Conservation (phyloP, 2,888 invertebrate genomes). For the Oithona nana region DNA sequence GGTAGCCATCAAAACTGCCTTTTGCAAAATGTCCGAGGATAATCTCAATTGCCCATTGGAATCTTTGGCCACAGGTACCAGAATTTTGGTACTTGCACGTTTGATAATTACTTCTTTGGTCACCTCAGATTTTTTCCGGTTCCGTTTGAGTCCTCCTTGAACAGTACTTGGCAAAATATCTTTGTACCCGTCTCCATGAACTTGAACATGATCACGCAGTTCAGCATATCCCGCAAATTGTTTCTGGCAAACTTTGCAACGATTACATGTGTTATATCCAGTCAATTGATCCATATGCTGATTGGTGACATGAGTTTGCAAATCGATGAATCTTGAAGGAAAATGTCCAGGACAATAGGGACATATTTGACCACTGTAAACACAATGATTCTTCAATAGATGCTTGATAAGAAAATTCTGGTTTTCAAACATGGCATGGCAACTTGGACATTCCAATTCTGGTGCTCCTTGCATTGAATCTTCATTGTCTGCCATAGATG, state of each 20-base stretch:
- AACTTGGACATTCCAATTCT: background rate
- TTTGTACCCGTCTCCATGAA: slow-evolving; percentile 7
- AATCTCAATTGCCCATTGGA: background rate
- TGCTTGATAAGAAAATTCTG: slow-evolving; percentile 11
- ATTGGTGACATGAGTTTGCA: slow-evolving; percentile 10
- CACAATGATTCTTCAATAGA: slow-evolving; percentile 7
- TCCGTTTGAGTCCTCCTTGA: background rate
- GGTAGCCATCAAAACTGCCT: background rate
- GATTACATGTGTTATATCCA: slow-evolving; percentile 6
- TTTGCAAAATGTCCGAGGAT: background rate
- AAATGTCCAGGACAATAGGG: slow-evolving; percentile 12
- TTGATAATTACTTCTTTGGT: background rate
- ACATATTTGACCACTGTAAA: slow-evolving; percentile 5
- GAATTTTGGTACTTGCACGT: background rate
- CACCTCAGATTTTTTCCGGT: background rate
- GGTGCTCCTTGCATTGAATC: background rate
- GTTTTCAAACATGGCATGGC: background rate
- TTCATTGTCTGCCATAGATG: background rate
- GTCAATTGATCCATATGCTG: slow-evolving; percentile 7
- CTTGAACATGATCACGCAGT: slow-evolving; percentile 14
- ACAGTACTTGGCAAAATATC: background rate
- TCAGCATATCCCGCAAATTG: slow-evolving; percentile 7
- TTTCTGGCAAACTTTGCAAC: slow-evolving; percentile 12
- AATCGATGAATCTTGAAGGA: slow-evolving; percentile 7
- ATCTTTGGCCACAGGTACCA: background rate